Evolutionary conservation across 2,888 invertebrate genomes (phyloP), one percentile per base, ranked within the genome.

Genomic region (Sclerodermus sp.): DNA sequence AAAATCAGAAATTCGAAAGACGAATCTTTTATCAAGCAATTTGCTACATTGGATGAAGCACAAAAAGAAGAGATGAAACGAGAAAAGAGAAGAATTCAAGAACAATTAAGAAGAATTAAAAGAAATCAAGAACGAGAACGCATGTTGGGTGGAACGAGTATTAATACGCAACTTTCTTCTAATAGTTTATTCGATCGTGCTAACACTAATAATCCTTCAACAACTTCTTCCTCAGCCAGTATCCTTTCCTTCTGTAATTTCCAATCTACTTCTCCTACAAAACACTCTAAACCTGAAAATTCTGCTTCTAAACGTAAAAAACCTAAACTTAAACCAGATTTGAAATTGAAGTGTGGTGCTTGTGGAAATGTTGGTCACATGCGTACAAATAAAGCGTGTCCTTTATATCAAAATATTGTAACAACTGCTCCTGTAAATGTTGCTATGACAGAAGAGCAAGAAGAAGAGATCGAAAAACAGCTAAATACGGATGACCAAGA

Each of bases 41-140:
- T 97, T 76, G 96, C 97, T 0, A 93, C 96, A 0, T 83, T 96
- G 77, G 97, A 98, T 74, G 98, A 98, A 64, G 91, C 93, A 16
- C 94, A 96, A 71, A 99, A 99, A 68, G 99, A 99, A 75, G 97
- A 98, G 77, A 96, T 97, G 93, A 95, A 98, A 73, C 85, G 96
- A 38, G 98, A 99, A 73, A 96, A 97, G 77, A 84, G 98, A 40
- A 85, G 95, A 45, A 90, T 96, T 63, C 98, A 99, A 73, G 98
- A 99, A 77, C 97, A 98, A 80, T 77, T 98, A 54, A 82, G 98
- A 46, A 84, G 98, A 67, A 93, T 98, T 56, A 96, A 96, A 76
- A 84, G 96, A 39, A 96, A 97, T 78, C 95, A 96, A 76, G 95
- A 92, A 73, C 84, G 90, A 9, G 91, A 91, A 70, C 82, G 88